These are phyloP conservation scores for Habrosyne pyritoides DNA, from an alignment of 2,888 invertebrate genomes.

Conservation along the genomic window DNA sequence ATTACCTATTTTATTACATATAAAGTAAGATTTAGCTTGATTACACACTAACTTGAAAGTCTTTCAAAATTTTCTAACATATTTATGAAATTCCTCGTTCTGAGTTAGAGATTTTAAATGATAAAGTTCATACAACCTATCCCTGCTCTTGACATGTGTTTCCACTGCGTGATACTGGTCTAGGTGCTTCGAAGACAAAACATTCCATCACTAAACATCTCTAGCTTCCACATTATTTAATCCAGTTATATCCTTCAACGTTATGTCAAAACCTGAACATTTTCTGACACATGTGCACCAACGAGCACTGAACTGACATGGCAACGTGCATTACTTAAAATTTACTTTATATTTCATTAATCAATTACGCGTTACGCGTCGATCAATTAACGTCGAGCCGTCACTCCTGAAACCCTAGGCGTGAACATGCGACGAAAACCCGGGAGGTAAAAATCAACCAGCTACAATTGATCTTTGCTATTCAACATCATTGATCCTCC, in stretches of 20 bases:
- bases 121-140: no score
- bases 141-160: no score
- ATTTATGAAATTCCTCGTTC: no score
- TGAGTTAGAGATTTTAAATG: no score
- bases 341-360: constrained; percentile 65
- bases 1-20: no score
- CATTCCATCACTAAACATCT: not conserved
- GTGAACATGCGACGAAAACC: constrained; percentile 65
- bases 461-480: constrained; percentile 40
- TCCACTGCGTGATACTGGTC: no score
- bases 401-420: constrained; percentile 75
- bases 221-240: no score
- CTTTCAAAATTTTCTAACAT: no score
- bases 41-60: no score
- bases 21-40: no score
- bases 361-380: constrained; percentile 72
- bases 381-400: constrained; percentile 70
- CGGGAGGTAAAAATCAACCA: constrained; percentile 72
- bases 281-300: not conserved
- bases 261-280: not conserved
- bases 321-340: constrained; percentile 42
- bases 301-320: not conserved
- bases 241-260: not conserved
- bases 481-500: constrained; percentile 23
- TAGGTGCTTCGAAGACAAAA: not conserved